Evolutionary conservation across 2,797 vertebrate genomes (phyloP).

Genomic region (Pelochelys cantorii): DNA sequence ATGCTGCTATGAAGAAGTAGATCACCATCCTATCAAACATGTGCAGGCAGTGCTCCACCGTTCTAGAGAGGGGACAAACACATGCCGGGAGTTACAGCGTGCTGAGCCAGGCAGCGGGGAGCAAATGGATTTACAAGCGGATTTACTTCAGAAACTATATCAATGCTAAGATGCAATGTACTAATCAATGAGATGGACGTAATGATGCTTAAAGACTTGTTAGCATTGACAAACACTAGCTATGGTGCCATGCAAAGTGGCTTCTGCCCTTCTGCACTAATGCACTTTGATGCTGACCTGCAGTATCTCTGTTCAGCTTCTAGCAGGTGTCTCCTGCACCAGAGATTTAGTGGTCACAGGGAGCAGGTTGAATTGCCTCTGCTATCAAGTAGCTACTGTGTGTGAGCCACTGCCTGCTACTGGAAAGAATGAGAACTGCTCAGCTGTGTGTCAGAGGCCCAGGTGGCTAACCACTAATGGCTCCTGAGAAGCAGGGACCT

Average conservation of each 20-base stretch:
- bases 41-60: conserved; percentile 94
- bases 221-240: neutral
- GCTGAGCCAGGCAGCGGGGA: neutral
- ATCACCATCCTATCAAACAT: conserved; percentile 97
- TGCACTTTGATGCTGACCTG: neutral
- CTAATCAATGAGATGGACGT: neutral
- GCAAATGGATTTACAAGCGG: neutral
- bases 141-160: neutral
- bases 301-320: neutral
- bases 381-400: neutral
- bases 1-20: conserved; percentile 97
- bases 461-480: neutral
- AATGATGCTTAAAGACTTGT: neutral
- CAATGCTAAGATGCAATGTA: neutral
- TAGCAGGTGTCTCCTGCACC: neutral
- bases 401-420: neutral
- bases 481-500: too few species aligned
- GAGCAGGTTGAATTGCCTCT: neutral
- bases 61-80: conserved; percentile 73
- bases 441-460: neutral
- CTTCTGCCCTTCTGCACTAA: neutral
- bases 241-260: neutral
- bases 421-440: neutral
- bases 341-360: neutral
- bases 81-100: neutral